Percentiles rank a stretch among this genome's conserved stretches.
These are phyloP conservation scores for Nanorana parkeri DNA, from an alignment of 2,113 vertebrate genomes.

Conservation along the genomic window DNA sequence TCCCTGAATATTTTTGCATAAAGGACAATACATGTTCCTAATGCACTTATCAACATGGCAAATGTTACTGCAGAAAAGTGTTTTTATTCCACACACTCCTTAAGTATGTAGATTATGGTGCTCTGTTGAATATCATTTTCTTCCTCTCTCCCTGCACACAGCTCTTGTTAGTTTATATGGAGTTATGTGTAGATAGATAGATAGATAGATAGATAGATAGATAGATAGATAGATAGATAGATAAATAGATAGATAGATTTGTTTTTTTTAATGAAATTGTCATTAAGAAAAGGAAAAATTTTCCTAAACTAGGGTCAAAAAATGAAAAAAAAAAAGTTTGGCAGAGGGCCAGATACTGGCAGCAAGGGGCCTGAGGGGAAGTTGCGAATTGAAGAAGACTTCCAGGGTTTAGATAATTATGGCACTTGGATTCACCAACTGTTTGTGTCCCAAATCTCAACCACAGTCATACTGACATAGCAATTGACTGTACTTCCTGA, in stretches of 20 bases:
- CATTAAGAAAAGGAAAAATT: too few relatives aligned
- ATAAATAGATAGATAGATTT: neutral
- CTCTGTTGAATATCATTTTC: slow-evolving; percentile 17
- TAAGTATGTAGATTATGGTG: slow-evolving; percentile 29
- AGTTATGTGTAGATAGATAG: slow-evolving; percentile 11
- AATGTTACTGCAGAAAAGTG: neutral
- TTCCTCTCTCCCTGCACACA: neutral
- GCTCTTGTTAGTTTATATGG: neutral
- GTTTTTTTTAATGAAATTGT: neutral
- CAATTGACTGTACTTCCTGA: too few relatives aligned
- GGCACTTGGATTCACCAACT: too few relatives aligned
- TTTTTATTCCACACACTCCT: slow-evolving; percentile 7
- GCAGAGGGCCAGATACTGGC: too few relatives aligned
- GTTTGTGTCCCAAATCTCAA: too few relatives aligned
- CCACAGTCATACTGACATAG: too few relatives aligned
- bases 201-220: neutral
- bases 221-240: neutral
- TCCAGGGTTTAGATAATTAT: too few relatives aligned
- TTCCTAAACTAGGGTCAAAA: neutral
- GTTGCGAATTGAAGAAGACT: too few relatives aligned
- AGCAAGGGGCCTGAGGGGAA: too few relatives aligned
- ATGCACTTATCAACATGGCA: neutral
- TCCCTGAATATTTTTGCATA: neutral
- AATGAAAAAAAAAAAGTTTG: neutral
- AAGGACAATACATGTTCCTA: slow-evolving; percentile 10